phyloP scores from a whole-genome alignment of 2,113 vertebrate genomes.

The Picathartes gymnocephalus region DNA sequence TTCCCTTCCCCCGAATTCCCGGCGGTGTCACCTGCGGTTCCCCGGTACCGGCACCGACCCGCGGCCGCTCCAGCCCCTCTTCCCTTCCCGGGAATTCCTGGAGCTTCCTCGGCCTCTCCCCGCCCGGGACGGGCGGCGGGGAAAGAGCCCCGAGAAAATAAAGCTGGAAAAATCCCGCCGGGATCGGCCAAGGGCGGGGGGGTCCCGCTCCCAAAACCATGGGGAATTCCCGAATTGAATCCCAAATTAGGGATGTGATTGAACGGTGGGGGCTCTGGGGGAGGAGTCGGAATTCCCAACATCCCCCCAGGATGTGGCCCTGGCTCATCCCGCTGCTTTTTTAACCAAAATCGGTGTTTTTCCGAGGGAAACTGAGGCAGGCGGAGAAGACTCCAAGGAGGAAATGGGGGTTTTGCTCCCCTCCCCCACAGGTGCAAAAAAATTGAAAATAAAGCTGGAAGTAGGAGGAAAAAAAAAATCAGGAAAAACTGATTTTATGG shows the following conservation, averaged over 20 bases:
- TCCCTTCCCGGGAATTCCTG: neutral
- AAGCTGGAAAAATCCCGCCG: neutral
- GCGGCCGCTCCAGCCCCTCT: too few relatives aligned
- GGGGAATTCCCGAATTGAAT: neutral
- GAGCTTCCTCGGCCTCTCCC: neutral
- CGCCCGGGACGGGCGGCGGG: too few relatives aligned
- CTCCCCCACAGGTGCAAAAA: neutral
- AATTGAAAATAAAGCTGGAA: neutral
- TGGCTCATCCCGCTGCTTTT: neutral
- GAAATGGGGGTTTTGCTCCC: fast-evolving
- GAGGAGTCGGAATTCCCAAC: fast-evolving
- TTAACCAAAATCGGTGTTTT: neutral
- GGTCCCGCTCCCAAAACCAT: neutral
- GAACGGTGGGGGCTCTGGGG: fast-evolving
- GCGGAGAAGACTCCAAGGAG: fast-evolving
- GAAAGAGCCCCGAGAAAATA: neutral
- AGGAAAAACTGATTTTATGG: too few relatives aligned
- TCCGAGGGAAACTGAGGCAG: neutral
- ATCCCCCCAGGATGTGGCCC: fast-evolving
- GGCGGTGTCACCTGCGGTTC: neutral
- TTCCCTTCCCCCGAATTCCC: neutral
- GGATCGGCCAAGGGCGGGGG: neutral
- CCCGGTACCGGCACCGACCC: neutral
- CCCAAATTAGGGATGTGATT: fast-evolving
- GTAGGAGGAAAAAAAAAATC: fast-evolving